These are phyloP conservation scores for Zingel zingel DNA, from an alignment of 2,113 vertebrate genomes.

Conservation along the genomic window DNA sequence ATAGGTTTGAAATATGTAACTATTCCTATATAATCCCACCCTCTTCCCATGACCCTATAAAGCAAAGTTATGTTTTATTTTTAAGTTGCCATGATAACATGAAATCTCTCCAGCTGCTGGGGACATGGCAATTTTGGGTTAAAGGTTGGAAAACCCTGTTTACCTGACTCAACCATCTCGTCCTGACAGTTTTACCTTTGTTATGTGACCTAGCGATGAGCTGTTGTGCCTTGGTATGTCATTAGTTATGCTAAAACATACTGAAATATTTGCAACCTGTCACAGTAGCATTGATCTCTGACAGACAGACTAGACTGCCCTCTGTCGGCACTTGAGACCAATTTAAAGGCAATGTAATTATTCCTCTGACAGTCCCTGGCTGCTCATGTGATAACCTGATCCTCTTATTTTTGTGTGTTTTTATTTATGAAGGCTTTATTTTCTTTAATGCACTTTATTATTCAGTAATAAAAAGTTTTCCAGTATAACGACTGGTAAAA, in stretches of 20 bases:
- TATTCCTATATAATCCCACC: not conserved
- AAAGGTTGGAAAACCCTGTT: conserved; percentile 32
- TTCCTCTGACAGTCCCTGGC: conserved; percentile 27
- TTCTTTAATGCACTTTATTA: conserved; percentile 85
- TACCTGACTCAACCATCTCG: not conserved
- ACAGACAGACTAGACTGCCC: conserved; percentile 21
- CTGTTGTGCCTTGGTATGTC: conserved; percentile 75
- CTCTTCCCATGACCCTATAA: not conserved
- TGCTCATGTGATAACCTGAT: conserved; percentile 28
- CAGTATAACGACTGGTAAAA: conserved; percentile 26
- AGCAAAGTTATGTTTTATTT: too few species aligned
- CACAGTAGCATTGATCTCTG: conserved; percentile 47
- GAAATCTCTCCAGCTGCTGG: not conserved
- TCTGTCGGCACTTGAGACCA: conserved; percentile 17
- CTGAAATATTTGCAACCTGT: conserved; percentile 32
- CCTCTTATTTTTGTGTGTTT: conserved; percentile 24
- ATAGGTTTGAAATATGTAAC: not conserved
- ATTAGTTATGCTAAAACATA: conserved; percentile 57
- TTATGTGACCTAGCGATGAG: conserved; percentile 52
- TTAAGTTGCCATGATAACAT: not conserved
- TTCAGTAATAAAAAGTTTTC: conserved; percentile 25
- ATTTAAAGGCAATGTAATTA: conserved; percentile 50
- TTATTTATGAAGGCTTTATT: conserved; percentile 68
- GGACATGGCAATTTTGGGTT: not conserved
- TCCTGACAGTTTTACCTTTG: conserved; percentile 25